These are phyloP conservation scores for Chiloscyllium punctatum DNA, from an alignment of 2,797 vertebrate species.

Conservation along the genomic window DNA sequence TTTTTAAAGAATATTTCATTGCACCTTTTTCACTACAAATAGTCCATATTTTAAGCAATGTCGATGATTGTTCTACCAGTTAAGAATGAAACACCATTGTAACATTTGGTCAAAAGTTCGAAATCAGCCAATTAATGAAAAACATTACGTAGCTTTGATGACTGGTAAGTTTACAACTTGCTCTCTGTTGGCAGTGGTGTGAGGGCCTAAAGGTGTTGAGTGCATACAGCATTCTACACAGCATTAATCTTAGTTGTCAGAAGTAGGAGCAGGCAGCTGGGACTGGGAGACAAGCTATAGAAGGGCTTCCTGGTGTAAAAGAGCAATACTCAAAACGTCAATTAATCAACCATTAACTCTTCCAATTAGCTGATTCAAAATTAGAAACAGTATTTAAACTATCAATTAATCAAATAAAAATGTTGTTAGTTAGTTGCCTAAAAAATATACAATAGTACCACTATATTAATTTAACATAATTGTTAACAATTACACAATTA, in stretches of 20 bases:
- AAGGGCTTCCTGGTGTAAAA: background rate
- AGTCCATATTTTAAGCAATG: background rate
- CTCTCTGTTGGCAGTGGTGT: background rate
- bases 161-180: background rate
- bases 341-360: constrained; percentile 10
- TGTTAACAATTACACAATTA: background rate
- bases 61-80: no score
- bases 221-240: background rate
- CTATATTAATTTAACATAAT: constrained; percentile 20
- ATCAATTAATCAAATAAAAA: background rate
- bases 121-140: background rate
- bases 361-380: constrained; percentile 13
- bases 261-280: background rate
- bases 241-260: constrained; percentile 18
- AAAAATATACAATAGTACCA: background rate
- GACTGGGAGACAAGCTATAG: background rate
- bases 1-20: background rate
- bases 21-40: background rate
- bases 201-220: background rate
- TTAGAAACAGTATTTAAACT: background rate
- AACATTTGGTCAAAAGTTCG: background rate
- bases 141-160: background rate
- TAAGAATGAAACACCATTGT: background rate
- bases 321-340: constrained; percentile 24
- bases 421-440: background rate